Evolutionary conservation across 2,113 vertebrate species (phyloP), one percentile per base, ranked within the genome.

Genomic region (Xyliphius kryptos): DNA sequence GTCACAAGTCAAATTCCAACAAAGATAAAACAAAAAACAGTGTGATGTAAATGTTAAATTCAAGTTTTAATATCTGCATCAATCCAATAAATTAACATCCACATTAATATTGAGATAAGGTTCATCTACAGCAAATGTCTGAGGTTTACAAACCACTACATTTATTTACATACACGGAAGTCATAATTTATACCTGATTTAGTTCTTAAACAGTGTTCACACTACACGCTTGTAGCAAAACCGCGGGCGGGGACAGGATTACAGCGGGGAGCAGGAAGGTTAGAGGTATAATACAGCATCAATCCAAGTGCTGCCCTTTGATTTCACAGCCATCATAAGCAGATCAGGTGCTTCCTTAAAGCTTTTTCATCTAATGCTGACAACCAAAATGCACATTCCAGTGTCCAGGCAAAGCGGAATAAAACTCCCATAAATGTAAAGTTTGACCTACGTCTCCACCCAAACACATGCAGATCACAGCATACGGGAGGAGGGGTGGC

Each of bases 51-150:
- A n/a, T 53, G 44, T 71, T 78, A 65, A 71, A 69, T 76, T 76
- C 66, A 72, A 61, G 61, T 75, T 81, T 77, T 68, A 72, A 68
- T 67, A 59, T 59, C 41, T 56, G 73, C 53, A 67, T 52, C 44
- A 56, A 55, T 69, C 56, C 70, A 73, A 78, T 73, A 74, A 78
- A 71, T 77, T 68, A 74, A 67, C 52, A 76, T 75, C 61, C 73
- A 56, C 70, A 77, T 73, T 69, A 77, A 53, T 69, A 59, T 70
- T 37, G 64, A 44, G 48, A 38, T 63, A 53, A 65, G 26, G 8
- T 26, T 32, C 19, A 40, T 61, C 58, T 73, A 53, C 26, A 59
- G 53, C 51, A 63, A 36, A 76, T 46, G 66, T 69, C 54, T 38
- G 49, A 66, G n/a, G 41, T 56, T 48, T 5, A 55, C 50, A 63